Conservation (phyloP, 2,888 invertebrate genomes). For the Caenorhabditis zanzibari region DNA sequence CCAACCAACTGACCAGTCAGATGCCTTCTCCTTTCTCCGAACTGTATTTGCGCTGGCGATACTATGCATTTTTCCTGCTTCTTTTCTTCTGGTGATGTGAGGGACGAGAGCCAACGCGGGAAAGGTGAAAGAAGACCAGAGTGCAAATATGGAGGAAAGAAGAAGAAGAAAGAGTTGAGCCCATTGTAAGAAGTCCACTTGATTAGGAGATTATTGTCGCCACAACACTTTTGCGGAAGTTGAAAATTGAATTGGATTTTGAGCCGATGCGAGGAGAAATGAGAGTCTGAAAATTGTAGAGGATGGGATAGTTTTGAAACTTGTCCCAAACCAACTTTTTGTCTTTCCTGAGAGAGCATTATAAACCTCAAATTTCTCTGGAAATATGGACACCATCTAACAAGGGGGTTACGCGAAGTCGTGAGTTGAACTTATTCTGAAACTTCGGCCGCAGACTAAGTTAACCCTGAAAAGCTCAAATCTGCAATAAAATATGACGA, state of each 20-base stretch:
- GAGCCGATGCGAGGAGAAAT: neutral
- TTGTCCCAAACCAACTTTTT: no score
- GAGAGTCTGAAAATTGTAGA: neutral
- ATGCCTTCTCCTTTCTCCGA: slow-evolving; percentile 31
- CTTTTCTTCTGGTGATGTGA: slow-evolving; percentile 20
- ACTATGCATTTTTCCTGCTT: slow-evolving; percentile 41
- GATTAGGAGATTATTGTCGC: slow-evolving; percentile 67
- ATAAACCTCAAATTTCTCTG: no score
- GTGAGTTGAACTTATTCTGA: no score
- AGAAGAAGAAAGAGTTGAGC: slow-evolving; percentile 4
- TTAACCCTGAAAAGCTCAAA: no score
- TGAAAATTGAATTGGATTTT: neutral
- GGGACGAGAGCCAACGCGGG: slow-evolving; percentile 13
- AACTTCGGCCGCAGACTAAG: no score
- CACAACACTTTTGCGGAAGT: neutral
- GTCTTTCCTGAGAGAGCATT: neutral
- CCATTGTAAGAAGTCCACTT: slow-evolving; percentile 64
- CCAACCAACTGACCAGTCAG: slow-evolving; percentile 30
- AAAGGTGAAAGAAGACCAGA: slow-evolving; percentile 31
- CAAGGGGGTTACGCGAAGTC: no score
- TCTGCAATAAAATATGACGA: no score
- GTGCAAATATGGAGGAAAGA: slow-evolving; percentile 18
- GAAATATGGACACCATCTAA: no score
- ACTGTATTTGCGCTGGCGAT: slow-evolving; percentile 62
- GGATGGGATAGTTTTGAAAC: neutral